Evolutionary conservation across 2,113 vertebrate species (phyloP).

Genomic region (Scomber japonicus): DNA sequence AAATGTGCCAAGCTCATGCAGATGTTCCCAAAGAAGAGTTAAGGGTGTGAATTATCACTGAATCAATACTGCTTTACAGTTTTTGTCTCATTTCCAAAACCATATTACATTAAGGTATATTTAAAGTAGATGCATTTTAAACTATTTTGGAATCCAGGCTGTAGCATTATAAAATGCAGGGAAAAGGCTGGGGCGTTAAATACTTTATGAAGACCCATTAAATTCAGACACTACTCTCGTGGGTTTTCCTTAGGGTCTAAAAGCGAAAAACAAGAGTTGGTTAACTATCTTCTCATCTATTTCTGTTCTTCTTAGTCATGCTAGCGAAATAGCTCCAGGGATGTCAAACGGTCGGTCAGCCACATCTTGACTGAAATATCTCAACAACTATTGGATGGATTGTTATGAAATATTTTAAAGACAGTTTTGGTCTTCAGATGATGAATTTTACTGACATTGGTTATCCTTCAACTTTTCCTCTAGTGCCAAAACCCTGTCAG

Average conservation of each 20-base stretch:
- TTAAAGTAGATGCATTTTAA: not conserved
- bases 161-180: not conserved
- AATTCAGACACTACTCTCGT: not conserved
- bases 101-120: not conserved
- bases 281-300: not conserved
- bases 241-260: constrained; percentile 30
- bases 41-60: not conserved
- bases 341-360: too few relatives aligned
- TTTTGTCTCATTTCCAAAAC: not conserved
- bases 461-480: too few relatives aligned
- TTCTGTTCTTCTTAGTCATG: not conserved
- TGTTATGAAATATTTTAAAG: too few relatives aligned
- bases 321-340: too few relatives aligned
- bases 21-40: constrained; percentile 35
- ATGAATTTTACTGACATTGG: too few relatives aligned
- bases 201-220: constrained; percentile 12
- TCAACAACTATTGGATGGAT: too few relatives aligned
- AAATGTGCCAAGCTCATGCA: constrained; percentile 13
- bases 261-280: not conserved
- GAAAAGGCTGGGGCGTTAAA: not conserved
- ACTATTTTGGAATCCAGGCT: not conserved
- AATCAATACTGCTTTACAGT: too few relatives aligned
- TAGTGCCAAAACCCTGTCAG: too few relatives aligned
- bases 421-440: too few relatives aligned
- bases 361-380: too few relatives aligned